These are phyloP conservation scores for Phyllostomus hastatus DNA, from an alignment of 2,113 vertebrate species.

Conservation along the genomic window DNA sequence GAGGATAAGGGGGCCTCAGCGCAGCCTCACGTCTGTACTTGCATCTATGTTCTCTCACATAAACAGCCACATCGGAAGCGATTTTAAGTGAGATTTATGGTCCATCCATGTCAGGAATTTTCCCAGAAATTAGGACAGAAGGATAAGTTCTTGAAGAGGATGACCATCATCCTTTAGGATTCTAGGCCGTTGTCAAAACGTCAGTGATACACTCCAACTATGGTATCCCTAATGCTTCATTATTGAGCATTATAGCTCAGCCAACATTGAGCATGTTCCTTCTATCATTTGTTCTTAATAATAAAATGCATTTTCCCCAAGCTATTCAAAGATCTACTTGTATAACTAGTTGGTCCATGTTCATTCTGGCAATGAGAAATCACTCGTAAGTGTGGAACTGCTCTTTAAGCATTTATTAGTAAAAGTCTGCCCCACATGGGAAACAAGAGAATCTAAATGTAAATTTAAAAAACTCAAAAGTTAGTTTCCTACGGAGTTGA, in stretches of 20 bases:
- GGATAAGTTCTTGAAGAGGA: neutral
- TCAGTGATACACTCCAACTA: neutral
- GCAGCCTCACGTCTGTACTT: neutral
- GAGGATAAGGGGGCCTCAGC: neutral
- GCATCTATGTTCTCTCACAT: neutral
- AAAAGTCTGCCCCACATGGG: slow-evolving; percentile 72
- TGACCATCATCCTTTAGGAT: neutral
- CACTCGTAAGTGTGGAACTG: neutral
- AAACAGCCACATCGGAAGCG: neutral
- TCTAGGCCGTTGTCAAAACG: neutral
- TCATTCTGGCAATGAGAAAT: neutral
- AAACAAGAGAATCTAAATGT: slow-evolving; percentile 78
- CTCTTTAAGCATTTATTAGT: slow-evolving; percentile 53
- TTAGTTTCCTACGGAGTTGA: slow-evolving; percentile 49
- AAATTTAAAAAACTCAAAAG: slow-evolving; percentile 73
- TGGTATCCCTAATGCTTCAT: neutral
- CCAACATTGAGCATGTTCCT: neutral
- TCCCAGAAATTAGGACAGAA: neutral
- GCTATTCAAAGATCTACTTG: neutral
- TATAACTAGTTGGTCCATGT: neutral
- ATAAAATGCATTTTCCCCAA: neutral
- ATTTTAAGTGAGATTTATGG: neutral
- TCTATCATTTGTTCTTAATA: neutral
- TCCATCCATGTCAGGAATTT: neutral
- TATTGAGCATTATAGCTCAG: neutral